These are phyloP conservation scores for Eilema depressum DNA, from an alignment of 2,888 invertebrate species.

Conservation along the genomic window DNA sequence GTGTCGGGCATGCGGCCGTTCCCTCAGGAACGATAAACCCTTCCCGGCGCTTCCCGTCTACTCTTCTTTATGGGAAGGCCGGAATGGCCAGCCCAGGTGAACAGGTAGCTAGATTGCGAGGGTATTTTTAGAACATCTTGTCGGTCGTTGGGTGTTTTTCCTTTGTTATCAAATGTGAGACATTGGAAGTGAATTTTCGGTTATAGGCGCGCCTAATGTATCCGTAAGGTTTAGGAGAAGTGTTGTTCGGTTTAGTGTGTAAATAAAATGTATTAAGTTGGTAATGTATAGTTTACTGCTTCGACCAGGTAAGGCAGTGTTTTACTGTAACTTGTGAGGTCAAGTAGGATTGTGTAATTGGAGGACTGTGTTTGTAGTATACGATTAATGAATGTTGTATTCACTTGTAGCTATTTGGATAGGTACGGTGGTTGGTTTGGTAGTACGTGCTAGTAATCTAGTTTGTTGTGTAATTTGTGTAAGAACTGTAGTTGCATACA, in stretches of 20 bases:
- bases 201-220: constrained; percentile 72
- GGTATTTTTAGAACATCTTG: constrained; percentile 86
- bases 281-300: neutral
- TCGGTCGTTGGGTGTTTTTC: constrained; percentile 83
- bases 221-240: constrained; percentile 64
- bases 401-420: constrained; percentile 15
- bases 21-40: constrained; percentile 86
- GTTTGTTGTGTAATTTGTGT: neutral
- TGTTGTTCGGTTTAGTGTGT: constrained; percentile 61
- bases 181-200: constrained; percentile 75
- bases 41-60: constrained; percentile 83
- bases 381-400: neutral
- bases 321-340: neutral
- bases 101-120: constrained; percentile 85
- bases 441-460: neutral
- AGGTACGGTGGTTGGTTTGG: neutral
- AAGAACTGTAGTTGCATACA: too few relatives aligned
- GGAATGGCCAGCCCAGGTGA: constrained; percentile 85
- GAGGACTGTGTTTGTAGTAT: constrained; percentile 30
- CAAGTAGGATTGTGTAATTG: neutral
- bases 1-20: constrained; percentile 82
- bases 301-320: too few relatives aligned
- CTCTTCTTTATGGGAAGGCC: constrained; percentile 86
- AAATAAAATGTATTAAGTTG: constrained; percentile 51
- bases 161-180: constrained; percentile 84